Percentiles rank a stretch among this genome's conserved stretches.
These are phyloP conservation scores for Ctenoplectra terminalis DNA, from an alignment of 1,140 invertebrate species.

Conservation along the genomic window DNA sequence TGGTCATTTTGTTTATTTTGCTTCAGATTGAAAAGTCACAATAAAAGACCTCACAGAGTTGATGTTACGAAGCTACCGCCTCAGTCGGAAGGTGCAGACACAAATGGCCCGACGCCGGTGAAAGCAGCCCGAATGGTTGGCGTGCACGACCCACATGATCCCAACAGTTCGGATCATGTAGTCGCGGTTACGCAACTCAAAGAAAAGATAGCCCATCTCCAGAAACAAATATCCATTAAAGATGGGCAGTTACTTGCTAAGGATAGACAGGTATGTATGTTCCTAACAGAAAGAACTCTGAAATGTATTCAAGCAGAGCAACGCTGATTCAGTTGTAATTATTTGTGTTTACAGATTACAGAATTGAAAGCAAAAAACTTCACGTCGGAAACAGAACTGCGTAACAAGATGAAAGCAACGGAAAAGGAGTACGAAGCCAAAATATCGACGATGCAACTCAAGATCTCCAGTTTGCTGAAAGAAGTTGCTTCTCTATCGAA, in stretches of 20 bases:
- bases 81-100: slow-evolving; percentile 77
- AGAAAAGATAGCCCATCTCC: slow-evolving; percentile 96
- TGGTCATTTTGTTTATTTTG: neutral
- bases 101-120: slow-evolving; percentile 79
- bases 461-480: slow-evolving; percentile 90
- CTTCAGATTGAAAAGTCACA: slow-evolving; percentile 86
- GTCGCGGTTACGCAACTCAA: slow-evolving; percentile 96
- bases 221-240: slow-evolving; percentile 93
- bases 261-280: slow-evolving; percentile 91
- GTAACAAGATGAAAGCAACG: slow-evolving; percentile 91
- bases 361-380: slow-evolving; percentile 96
- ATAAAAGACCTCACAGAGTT: slow-evolving; percentile 88
- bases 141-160: slow-evolving; percentile 85
- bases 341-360: slow-evolving; percentile 87
- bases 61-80: slow-evolving; percentile 87
- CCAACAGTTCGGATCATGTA: slow-evolving; percentile 95
- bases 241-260: slow-evolving; percentile 94
- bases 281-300: neutral
- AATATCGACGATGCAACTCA: slow-evolving; percentile 89
- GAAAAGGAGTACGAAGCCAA: slow-evolving; percentile 93
- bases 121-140: slow-evolving; percentile 82
- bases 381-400: slow-evolving; percentile 92
- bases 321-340: neutral
- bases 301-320: neutral
- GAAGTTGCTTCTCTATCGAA: slow-evolving; percentile 94